phyloP scores from a whole-genome alignment of 2,113 vertebrate species.

The Eolophus roseicapilla region DNA sequence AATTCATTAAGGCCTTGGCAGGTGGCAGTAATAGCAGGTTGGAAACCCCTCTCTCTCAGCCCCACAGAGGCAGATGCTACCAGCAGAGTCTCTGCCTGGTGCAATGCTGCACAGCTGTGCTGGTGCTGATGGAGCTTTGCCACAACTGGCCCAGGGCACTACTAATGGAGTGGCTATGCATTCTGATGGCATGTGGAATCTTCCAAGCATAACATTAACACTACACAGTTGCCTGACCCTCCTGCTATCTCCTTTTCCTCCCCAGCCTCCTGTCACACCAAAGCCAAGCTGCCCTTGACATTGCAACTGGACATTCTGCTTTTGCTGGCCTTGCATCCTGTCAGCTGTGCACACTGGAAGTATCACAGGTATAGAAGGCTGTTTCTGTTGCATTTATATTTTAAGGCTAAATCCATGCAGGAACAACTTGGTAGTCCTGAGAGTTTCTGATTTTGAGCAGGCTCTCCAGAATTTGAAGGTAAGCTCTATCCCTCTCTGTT shows the following conservation, averaged over 20 bases:
- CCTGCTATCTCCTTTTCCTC: not conserved
- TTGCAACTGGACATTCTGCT: not conserved
- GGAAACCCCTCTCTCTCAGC: not conserved
- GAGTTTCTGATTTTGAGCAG: not conserved
- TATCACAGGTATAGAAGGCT: not conserved
- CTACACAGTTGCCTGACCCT: not conserved
- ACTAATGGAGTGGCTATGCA: fast-evolving
- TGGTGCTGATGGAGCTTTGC: not conserved
- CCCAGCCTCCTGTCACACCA: not conserved
- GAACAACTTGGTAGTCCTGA: not conserved
- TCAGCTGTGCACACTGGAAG: not conserved
- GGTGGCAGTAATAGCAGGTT: not conserved
- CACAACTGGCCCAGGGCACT: not conserved
- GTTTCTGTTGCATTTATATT: not conserved
- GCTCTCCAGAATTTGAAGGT: not conserved
- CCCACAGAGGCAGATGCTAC: not conserved
- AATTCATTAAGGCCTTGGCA: not conserved
- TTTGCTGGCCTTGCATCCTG: not conserved
- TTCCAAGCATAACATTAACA: slow-evolving; percentile 18
- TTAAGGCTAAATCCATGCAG: not conserved
- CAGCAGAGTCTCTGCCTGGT: not conserved
- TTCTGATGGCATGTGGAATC: not conserved
- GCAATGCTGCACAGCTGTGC: not conserved
- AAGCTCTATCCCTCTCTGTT: not conserved
- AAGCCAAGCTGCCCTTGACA: not conserved